phyloP scores from a whole-genome alignment of 2,797 vertebrate species.

The Pangasius djambal region DNA sequence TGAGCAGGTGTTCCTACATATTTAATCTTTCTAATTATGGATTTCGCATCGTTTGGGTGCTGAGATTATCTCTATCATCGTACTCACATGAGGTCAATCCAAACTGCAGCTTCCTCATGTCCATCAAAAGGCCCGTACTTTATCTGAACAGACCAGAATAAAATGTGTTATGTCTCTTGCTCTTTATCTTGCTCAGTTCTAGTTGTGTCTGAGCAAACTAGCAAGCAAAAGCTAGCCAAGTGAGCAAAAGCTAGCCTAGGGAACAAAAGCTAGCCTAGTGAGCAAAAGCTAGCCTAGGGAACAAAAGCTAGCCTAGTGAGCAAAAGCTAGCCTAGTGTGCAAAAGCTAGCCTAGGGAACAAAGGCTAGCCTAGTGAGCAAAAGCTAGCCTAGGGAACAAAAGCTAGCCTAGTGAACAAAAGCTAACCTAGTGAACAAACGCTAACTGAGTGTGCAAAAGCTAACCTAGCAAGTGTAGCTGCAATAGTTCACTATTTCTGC shows the following conservation, averaged over 20 bases:
- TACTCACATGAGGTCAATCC: neutral
- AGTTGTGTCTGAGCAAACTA: neutral
- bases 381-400: neutral
- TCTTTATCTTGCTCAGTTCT: too few species aligned
- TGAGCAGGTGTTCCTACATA: neutral
- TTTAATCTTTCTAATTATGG: neutral
- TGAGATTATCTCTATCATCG: too few species aligned
- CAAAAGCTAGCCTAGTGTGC: neutral
- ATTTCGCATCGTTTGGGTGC: too few species aligned
- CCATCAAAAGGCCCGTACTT: too few species aligned
- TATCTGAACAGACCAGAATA: too few species aligned
- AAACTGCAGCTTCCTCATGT: neutral
- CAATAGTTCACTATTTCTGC: neutral
- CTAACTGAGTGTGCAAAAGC: neutral
- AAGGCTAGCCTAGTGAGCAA: too few species aligned
- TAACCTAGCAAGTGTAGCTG: neutral
- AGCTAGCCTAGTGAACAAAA: neutral
- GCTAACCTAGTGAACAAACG: too few species aligned
- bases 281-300: neutral
- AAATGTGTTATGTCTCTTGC: neutral
- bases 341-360: too few species aligned
- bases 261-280: neutral
- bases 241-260: neutral
- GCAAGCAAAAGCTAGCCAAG: neutral
- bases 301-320: neutral